phyloP scores from a whole-genome alignment of 2,797 vertebrate genomes.

The Micrastur ruficollis region DNA sequence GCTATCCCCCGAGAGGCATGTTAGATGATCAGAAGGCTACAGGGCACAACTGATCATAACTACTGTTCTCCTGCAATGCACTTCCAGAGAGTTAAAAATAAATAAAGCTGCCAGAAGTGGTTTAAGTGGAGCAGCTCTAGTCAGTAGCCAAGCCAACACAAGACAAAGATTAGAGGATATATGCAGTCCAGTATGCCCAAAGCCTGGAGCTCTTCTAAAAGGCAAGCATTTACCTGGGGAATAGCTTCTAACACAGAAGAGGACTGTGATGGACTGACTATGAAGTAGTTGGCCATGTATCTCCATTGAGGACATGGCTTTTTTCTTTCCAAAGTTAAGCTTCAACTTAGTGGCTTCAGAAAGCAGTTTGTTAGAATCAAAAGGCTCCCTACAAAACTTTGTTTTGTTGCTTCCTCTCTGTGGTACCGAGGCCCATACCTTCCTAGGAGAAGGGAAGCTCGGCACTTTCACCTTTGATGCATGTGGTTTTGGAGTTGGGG shows the following conservation, averaged over 20 bases:
- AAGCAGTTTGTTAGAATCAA: neutral
- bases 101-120: neutral
- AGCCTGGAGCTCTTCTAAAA: neutral
- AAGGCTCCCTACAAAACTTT: neutral
- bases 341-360: neutral
- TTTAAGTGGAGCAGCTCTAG: neutral
- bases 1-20: neutral
- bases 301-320: neutral
- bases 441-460: neutral
- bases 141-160: neutral
- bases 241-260: neutral
- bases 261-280: neutral
- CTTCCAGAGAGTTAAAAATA: neutral
- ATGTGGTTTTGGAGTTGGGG: neutral
- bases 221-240: accelerated
- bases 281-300: neutral
- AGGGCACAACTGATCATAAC: neutral
- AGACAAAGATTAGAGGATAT: neutral
- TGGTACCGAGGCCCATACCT: accelerated
- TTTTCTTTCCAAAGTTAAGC: neutral
- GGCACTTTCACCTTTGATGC: neutral
- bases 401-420: neutral
- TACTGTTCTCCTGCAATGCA: neutral
- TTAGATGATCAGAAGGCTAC: neutral
- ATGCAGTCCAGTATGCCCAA: neutral